Conservation (phyloP, 2,113 vertebrate species). For the Cariama cristata region DNA sequence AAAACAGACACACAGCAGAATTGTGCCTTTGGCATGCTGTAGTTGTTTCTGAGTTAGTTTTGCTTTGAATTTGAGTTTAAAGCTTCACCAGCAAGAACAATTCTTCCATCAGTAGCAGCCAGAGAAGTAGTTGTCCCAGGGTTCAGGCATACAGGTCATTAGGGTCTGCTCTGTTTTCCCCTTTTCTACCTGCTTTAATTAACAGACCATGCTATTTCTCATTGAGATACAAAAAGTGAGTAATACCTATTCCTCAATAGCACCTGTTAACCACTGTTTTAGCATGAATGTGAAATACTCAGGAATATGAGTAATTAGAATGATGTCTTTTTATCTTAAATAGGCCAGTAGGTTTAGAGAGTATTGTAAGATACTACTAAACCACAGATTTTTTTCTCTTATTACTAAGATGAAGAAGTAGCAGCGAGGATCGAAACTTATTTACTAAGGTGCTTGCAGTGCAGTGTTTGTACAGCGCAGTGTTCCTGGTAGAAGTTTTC, state of each 20-base stretch:
- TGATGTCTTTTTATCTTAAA: background rate
- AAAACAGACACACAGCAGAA: background rate
- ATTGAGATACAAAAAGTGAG: background rate
- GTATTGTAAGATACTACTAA: background rate
- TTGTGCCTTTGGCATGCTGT: background rate
- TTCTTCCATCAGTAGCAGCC: background rate
- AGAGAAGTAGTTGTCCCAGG: background rate
- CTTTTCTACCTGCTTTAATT: background rate
- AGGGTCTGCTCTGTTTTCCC: background rate
- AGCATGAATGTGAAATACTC: background rate
- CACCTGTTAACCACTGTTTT: background rate
- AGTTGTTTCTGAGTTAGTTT: background rate
- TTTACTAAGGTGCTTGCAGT: background rate
- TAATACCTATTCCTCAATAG: background rate
- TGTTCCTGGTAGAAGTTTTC: background rate
- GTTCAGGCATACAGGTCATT: background rate
- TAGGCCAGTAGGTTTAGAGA: background rate
- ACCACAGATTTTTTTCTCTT: background rate
- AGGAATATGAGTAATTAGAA: constrained; percentile 2
- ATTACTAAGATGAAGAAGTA: background rate
- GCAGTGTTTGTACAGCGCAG: background rate
- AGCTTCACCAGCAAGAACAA: background rate
- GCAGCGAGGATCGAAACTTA: background rate
- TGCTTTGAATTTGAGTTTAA: background rate
- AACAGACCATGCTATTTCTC: background rate